These are phyloP conservation scores for Babylonia areolata DNA, from an alignment of 1,140 invertebrate species.

Conservation along the genomic window DNA sequence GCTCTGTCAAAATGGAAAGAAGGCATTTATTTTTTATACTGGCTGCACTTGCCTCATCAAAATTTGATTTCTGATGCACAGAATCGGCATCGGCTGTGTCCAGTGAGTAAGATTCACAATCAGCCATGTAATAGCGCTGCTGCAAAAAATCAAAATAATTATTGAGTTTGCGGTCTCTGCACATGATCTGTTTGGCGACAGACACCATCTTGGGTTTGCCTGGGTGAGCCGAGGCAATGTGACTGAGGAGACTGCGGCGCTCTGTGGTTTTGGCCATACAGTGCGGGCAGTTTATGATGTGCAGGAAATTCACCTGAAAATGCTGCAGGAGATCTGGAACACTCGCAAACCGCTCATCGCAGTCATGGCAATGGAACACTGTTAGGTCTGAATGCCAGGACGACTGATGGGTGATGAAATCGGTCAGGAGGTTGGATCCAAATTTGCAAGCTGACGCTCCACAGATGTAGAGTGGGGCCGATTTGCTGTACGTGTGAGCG, in stretches of 20 bases:
- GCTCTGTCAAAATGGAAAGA: constrained; percentile 29
- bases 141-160: constrained; percentile 42
- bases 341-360: constrained; percentile 47
- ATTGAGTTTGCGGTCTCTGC: constrained; percentile 60
- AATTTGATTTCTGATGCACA: no score
- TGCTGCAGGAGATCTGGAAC: constrained; percentile 51
- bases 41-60: no score
- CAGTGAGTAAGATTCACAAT: not conserved
- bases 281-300: constrained; percentile 65
- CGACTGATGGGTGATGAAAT: constrained; percentile 59
- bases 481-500: constrained; percentile 55
- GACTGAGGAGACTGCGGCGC: constrained; percentile 54
- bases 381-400: constrained; percentile 50
- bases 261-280: constrained; percentile 60
- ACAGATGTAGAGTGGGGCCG: constrained; percentile 57
- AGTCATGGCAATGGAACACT: constrained; percentile 52
- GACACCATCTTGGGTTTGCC: constrained; percentile 66
- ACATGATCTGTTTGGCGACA: constrained; percentile 65
- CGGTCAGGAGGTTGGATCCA: constrained; percentile 56
- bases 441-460: constrained; percentile 54
- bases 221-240: constrained; percentile 58
- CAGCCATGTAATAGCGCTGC: not conserved
- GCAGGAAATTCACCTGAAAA: constrained; percentile 57
- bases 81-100: not conserved
- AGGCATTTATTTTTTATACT: constrained; percentile 1